Conservation (phyloP, 2,113 vertebrate genomes). For the Poecile atricapillus region DNA sequence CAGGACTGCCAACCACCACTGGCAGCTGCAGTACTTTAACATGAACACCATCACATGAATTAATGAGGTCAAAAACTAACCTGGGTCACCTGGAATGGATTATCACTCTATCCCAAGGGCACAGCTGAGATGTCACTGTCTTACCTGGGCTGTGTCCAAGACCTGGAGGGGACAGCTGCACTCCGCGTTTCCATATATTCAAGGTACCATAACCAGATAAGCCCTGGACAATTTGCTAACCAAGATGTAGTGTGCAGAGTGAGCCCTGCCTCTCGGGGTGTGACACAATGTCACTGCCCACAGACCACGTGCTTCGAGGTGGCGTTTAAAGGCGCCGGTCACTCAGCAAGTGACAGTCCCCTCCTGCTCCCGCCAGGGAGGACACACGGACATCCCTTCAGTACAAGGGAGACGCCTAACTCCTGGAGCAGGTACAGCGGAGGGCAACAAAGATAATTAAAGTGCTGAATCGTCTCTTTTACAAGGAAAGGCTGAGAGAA, state of each 20-base stretch:
- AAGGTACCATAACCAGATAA: fast-evolving
- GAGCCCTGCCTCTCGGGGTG: fast-evolving
- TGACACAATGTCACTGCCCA: background rate
- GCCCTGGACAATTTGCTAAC: fast-evolving
- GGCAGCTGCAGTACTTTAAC: background rate
- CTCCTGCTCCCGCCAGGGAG: background rate
- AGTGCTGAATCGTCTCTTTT: background rate
- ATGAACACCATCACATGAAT: fast-evolving
- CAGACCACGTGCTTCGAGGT: fast-evolving
- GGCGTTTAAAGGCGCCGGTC: background rate
- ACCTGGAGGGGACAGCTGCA: fast-evolving
- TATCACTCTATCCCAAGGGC: fast-evolving
- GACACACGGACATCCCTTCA: fast-evolving
- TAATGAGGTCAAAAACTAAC: background rate
- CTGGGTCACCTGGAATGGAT: fast-evolving
- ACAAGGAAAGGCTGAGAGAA: background rate
- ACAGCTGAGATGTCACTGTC: background rate
- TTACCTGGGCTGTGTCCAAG: fast-evolving
- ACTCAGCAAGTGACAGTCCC: fast-evolving
- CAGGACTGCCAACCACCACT: background rate
- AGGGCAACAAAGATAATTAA: background rate
- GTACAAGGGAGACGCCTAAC: background rate
- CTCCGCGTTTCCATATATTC: fast-evolving
- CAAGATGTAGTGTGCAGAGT: fast-evolving
- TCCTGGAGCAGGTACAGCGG: background rate